These are phyloP conservation scores for Pectinophora gossypiella DNA, from an alignment of 1,140 invertebrate genomes.

Conservation along the genomic window DNA sequence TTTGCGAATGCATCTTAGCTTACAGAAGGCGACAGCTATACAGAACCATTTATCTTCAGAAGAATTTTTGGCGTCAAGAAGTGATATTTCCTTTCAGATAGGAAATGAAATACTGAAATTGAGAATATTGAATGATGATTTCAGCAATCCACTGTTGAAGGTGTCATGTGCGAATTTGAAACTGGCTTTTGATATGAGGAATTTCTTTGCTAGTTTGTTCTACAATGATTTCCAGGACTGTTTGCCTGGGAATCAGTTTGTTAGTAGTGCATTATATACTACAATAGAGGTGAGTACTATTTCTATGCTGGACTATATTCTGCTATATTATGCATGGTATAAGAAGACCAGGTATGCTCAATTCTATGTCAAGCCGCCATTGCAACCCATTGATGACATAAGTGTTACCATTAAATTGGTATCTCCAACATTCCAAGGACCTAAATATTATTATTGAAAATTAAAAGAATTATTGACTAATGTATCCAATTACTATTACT, in stretches of 20 bases:
- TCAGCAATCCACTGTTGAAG: conserved; percentile 28
- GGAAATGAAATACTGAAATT: conserved; percentile 32
- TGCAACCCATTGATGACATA: no score
- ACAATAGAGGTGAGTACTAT: conserved; percentile 32
- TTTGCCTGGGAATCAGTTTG: conserved; percentile 15
- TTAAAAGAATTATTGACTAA: no score
- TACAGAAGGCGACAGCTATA: conserved; percentile 25
- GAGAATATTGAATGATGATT: conserved; percentile 38
- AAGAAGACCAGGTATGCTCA: no score
- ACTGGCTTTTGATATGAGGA: conserved; percentile 37
- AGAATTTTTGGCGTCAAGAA: conserved; percentile 41
- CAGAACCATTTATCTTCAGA: conserved; percentile 31
- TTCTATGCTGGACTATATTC: no score
- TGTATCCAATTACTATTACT: no score
- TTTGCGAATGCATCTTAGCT: conserved; percentile 21
- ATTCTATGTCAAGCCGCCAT: no score
- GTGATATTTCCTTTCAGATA: conserved; percentile 27
- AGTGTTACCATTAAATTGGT: no score
- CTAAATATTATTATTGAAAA: no score
- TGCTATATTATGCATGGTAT: no score
- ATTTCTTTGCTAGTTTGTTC: conserved; percentile 40
- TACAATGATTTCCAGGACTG: conserved; percentile 22
- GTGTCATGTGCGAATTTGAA: conserved; percentile 32
- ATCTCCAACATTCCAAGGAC: no score
- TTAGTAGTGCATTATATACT: conserved; percentile 28